A percentile compares a stretch with the other conserved stretches of the same genome.
Conservation (phyloP, 2,113 vertebrate genomes). For the Callopanchax toddi region DNA sequence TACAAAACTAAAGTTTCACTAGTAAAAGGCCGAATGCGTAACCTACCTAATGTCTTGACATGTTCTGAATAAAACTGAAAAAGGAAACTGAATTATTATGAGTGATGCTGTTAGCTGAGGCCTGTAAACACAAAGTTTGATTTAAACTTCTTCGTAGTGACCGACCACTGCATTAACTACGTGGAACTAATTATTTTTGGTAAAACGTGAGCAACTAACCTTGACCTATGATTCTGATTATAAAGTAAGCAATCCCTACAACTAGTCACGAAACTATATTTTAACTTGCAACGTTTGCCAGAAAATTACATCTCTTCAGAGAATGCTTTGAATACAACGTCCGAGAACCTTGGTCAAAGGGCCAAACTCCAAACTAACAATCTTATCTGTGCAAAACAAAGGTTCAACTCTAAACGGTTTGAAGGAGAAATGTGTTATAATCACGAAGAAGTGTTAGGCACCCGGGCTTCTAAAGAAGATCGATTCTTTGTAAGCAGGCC, state of each 20-base stretch:
- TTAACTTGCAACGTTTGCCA: background rate
- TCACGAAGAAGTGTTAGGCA: background rate
- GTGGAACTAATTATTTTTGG: no score
- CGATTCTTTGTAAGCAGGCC: slow-evolving; percentile 41
- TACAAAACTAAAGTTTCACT: no score
- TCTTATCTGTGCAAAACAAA: background rate
- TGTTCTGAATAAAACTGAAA: background rate
- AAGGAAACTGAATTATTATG: background rate
- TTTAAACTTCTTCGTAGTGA: background rate
- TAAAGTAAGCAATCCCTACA: no score
- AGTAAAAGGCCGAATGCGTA: no score
- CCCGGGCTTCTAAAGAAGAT: slow-evolving; percentile 19
- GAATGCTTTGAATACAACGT: background rate
- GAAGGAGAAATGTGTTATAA: background rate
- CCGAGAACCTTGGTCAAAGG: background rate
- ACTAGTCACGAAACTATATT: no score
- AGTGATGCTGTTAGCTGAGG: background rate
- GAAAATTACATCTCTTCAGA: background rate
- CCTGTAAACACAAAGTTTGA: background rate
- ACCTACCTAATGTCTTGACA: background rate
- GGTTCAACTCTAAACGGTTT: no score
- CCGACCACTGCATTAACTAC: no score
- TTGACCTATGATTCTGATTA: no score
- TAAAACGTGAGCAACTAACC: no score
- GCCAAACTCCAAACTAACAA: background rate